Conservation (phyloP, 1,140 invertebrate genomes). For the Pristionchus pacificus region DNA sequence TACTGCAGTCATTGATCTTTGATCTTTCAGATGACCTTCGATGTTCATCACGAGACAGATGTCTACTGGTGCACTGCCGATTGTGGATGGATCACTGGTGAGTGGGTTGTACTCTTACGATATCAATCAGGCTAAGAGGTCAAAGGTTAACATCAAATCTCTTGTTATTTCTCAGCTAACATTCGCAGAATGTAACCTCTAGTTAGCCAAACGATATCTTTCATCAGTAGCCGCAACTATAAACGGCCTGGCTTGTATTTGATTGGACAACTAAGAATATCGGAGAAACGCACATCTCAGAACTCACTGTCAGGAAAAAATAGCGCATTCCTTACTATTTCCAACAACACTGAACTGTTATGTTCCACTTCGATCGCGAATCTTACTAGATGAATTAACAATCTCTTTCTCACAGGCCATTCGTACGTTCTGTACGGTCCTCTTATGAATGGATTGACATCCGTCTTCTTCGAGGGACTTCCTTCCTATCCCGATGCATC, state of each 20-base stretch:
- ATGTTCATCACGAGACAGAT: conserved; percentile 77
- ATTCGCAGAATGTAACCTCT: not conserved
- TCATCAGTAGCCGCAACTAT: not conserved
- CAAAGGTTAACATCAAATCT: not conserved
- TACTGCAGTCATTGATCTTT: not conserved
- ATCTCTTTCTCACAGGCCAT: conserved; percentile 63
- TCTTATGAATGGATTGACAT: conserved; percentile 84
- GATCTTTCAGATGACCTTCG: conserved; percentile 81
- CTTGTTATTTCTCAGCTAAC: not conserved
- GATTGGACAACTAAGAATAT: too few relatives aligned
- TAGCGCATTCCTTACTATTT: too few relatives aligned
- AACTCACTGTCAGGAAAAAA: too few relatives aligned
- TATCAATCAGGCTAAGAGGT: too few relatives aligned
- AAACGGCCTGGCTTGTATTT: too few relatives aligned
- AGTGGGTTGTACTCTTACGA: too few relatives aligned
- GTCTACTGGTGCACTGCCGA: conserved; percentile 99
- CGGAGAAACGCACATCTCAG: too few relatives aligned
- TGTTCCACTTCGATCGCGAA: not conserved
- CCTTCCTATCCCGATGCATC: conserved; percentile 69
- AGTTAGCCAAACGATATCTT: too few relatives aligned
- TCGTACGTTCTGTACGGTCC: conserved; percentile 92
- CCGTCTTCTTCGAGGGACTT: conserved; percentile 91
- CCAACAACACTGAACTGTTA: too few relatives aligned
- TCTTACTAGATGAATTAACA: too few relatives aligned
- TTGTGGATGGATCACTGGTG: conserved; percentile 83